Evolutionary conservation across 2,113 vertebrate species (phyloP), one percentile per base, ranked within the genome.

Genomic region (Myotis brandtii): DNA sequence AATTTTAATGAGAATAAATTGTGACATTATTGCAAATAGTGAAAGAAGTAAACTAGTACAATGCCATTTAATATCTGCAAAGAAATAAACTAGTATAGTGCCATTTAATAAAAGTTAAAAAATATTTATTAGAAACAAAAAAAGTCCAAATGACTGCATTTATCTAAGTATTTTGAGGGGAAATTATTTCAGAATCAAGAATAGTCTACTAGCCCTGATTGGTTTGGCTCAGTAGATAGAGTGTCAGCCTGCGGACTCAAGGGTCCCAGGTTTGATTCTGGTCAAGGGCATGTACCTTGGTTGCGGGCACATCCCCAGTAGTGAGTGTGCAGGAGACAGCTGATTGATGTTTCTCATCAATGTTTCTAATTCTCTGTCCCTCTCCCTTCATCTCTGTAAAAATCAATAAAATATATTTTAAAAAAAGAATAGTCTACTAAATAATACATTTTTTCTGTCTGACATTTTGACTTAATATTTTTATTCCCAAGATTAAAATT

Each of bases 401-500:
- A 43, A 43, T 43, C 43, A 43, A 43, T 43, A 43, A 43, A 43
- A 43, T 43, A 43, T 43, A 43, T 43, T 43, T 8, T 1, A 8
- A 43, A 43, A 43, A 43, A 84, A 85, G 27, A 67, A 62, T 56
- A 75, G 9, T 11, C 12, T 85, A 18, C 4, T 91, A 56, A 93
- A 30, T 70, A 75, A 72, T 59, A 54, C 1, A 64, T 54, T 80
- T 40, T 40, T 8, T 4, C 46, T 81, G 16, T 34, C 25, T 91
- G 77, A 93, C 32, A 79, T 75, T 88, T 91, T 54, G 37, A 67
- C 18, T 88, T 64, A 75, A 34, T 62, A 5, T 66, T 91, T 89
- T 90, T 9, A 72, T 52, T 82, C 12, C 6, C 72, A 76, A 91
- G 17, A 52, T 67, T 90, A 56, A 79, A n/a, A n/a, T 90, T 37